These are phyloP conservation scores for Paralichthys olivaceus DNA, from an alignment of 2,113 vertebrate genomes.

Conservation along the genomic window DNA sequence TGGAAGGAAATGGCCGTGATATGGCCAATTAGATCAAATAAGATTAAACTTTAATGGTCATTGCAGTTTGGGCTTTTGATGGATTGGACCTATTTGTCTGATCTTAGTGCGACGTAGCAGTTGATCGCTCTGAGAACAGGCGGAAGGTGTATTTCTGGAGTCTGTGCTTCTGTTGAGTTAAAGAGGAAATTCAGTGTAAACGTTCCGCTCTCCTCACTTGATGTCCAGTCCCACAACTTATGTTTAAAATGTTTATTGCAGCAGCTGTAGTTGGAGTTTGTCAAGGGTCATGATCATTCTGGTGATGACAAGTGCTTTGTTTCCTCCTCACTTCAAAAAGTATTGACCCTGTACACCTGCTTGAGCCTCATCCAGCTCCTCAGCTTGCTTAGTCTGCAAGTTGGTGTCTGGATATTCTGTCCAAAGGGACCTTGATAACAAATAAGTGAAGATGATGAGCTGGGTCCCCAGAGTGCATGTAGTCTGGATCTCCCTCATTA, in stretches of 20 bases:
- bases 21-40: slow-evolving; percentile 55
- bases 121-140: background rate
- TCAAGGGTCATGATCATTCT: no score
- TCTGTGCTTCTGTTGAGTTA: background rate
- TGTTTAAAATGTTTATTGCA: no score
- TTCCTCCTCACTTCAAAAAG: background rate
- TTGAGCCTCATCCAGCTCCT: background rate
- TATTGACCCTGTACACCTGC: background rate
- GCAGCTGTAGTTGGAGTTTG: no score
- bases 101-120: background rate
- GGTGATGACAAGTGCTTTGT: background rate
- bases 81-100: slow-evolving; percentile 1
- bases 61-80: slow-evolving; percentile 16
- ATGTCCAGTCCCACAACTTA: no score
- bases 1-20: slow-evolving; percentile 31
- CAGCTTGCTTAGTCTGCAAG: slow-evolving; percentile 1
- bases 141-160: background rate
- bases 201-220: background rate
- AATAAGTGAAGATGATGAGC: background rate
- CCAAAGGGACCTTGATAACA: background rate
- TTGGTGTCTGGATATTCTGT: background rate
- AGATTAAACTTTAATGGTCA: slow-evolving; percentile 39
- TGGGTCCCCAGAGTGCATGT: background rate
- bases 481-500: slow-evolving; percentile 21
- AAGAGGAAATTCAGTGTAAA: background rate